Base-by-base conservation (phyloP, 2,888 invertebrate species). In the Amblyjoppa fuscipennis region DNA sequence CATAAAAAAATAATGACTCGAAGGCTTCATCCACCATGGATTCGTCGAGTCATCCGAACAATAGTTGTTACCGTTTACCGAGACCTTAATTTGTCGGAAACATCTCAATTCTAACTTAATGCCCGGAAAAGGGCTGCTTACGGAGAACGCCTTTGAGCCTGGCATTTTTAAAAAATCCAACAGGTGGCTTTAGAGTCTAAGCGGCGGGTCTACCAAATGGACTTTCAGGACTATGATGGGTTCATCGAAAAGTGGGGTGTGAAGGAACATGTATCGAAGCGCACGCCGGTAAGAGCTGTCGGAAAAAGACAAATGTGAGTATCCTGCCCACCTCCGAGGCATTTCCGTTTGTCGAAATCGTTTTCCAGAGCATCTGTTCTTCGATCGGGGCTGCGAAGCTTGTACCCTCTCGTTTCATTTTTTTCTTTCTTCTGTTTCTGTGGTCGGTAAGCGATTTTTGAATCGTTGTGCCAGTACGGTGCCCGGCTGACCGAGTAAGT, bases 361-460 rank as follows among this genome's bases (percentile, higher is more conserved):
- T 80, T 83, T 85, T 85, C 71, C 85, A 69, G 76, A 80, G 73
- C 85, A 85, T 85, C 85, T 85, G 85, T 80, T 73, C 34, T 20
- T n/a, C n/a, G 64, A 20, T 73, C 45, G 75, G 53, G 45, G 9
- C 4, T 64, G 20, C 31, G 7, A 16, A 11, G 34, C 41, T 31
- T 3, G 25, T 16, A n/a, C 16, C 45, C 45, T 28, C 4, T 41
- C 28, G n/a, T 31, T 59, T 74, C 56, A 31, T 64, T 9, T 56
- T 71, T 49, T 59, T 25, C 45, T 79, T 75, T 76, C 51, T 70
- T 69, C 45, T 49, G 28, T 34, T 51, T 68, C 85, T 80, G 76
- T 73, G 83, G 85, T 81, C 61, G 73, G 68, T 25, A 64, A 74
- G 66, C 68, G 68, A 69, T 80, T 83, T 81, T 73, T 68, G 68